Conservation (phyloP, 1,140 invertebrate species). For the Zeugodacus cucurbitae region DNA sequence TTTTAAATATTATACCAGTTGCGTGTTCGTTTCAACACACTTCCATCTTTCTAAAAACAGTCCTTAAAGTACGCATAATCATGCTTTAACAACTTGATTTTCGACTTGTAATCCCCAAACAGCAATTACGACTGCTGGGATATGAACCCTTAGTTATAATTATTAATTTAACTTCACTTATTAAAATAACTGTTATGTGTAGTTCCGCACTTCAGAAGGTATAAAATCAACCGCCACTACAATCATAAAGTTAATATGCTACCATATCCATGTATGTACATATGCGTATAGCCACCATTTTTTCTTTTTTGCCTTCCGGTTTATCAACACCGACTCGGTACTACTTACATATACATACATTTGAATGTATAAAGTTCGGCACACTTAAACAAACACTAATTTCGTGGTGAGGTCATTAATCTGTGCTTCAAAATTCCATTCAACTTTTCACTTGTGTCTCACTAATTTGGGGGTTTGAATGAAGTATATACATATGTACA, state of each 20-base stretch:
- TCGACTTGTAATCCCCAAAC: too few relatives aligned
- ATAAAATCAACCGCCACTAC: too few relatives aligned
- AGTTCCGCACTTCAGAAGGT: not conserved
- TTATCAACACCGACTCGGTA: not conserved
- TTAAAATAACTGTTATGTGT: not conserved
- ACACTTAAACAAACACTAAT: not conserved
- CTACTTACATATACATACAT: too few relatives aligned
- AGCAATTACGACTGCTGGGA: not conserved
- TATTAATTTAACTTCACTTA: not conserved
- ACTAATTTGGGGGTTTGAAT: not conserved
- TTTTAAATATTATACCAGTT: too few relatives aligned
- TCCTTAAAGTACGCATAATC: too few relatives aligned
- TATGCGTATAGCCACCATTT: not conserved
- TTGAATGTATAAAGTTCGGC: not conserved
- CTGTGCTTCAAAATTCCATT: not conserved
- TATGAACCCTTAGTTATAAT: not conserved
- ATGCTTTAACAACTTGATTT: too few relatives aligned
- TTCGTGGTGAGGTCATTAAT: slow-evolving; percentile 11
- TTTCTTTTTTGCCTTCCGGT: not conserved
- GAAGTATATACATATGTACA: not conserved
- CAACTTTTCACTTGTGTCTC: not conserved
- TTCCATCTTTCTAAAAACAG: too few relatives aligned
- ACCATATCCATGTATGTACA: not conserved
- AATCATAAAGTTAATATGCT: too few relatives aligned
- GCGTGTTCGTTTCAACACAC: too few relatives aligned